Conservation (phyloP, 2,797 vertebrate genomes). For the Agapornis canus region DNA sequence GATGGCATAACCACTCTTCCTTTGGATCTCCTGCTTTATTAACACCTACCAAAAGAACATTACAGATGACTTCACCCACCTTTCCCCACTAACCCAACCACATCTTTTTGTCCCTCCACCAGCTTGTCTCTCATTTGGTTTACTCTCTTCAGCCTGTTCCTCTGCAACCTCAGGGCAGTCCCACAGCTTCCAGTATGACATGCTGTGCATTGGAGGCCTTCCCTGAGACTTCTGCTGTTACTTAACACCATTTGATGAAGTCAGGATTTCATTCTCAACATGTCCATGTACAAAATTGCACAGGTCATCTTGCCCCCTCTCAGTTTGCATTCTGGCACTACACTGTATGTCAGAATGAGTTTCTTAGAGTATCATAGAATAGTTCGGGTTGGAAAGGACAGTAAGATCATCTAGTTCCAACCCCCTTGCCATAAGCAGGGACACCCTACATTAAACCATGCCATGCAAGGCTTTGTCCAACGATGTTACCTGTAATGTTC, state of each 20-base stretch:
- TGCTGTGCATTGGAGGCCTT: neutral
- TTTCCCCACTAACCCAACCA: neutral
- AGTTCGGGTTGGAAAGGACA: no score
- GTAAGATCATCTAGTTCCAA: no score
- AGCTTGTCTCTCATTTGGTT: neutral
- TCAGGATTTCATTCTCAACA: neutral
- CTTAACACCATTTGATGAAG: neutral
- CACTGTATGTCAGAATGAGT: neutral
- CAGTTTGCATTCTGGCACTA: neutral
- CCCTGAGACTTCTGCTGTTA: neutral
- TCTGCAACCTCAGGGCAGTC: neutral
- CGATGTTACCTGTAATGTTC: slow-evolving; percentile 89
- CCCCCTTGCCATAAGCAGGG: no score
- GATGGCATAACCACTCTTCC: slow-evolving; percentile 96
- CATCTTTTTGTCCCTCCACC: neutral
- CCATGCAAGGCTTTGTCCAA: no score
- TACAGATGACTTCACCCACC: neutral
- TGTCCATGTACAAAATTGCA: fast-evolving
- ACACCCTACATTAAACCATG: no score
- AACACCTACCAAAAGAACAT: slow-evolving; percentile 82
- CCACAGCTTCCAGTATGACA: neutral
- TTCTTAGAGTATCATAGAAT: no score
- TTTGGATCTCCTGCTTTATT: slow-evolving; percentile 97
- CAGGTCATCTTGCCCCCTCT: neutral
- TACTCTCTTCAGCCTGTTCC: neutral